phyloP scores from a whole-genome alignment of 1,140 invertebrate genomes.

The Aporrectodea caliginosa region DNA sequence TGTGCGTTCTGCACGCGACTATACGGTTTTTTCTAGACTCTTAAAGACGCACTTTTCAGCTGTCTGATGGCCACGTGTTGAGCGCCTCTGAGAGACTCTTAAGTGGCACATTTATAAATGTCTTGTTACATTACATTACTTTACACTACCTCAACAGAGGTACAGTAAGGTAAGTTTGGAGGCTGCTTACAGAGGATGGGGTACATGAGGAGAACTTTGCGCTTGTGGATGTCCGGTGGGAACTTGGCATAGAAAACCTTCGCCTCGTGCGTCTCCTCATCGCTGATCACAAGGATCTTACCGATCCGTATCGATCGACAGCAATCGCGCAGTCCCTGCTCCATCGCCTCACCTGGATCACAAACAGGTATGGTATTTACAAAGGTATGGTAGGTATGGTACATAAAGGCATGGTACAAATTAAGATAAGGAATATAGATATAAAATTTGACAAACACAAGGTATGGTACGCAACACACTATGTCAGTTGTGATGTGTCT shows the following conservation, averaged over 20 bases:
- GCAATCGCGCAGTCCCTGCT: conserved; percentile 90
- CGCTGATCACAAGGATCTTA: conserved; percentile 94
- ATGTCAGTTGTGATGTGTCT: no score
- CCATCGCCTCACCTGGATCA: conserved; percentile 85
- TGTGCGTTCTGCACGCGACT: no score
- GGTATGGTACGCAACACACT: no score
- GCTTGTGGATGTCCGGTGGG: conserved; percentile 83
- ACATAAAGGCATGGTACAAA: no score
- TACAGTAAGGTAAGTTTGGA: background rate
- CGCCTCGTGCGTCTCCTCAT: conserved; percentile 92
- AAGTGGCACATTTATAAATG: background rate
- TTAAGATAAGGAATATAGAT: no score
- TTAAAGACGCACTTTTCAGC: no score
- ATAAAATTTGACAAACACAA: no score
- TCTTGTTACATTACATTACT: background rate
- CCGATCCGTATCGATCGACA: conserved; percentile 94
- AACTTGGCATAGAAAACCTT: conserved; percentile 96
- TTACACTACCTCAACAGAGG: background rate
- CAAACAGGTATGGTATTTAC: no score
- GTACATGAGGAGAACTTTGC: conserved; percentile 94
- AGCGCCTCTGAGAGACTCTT: background rate
- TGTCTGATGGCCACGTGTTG: no score
- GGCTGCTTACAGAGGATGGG: conserved; percentile 83
- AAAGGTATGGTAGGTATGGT: no score
- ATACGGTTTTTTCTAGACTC: no score